Base-by-base conservation (phyloP, 2,113 vertebrate genomes). In the Setophaga coronata region DNA sequence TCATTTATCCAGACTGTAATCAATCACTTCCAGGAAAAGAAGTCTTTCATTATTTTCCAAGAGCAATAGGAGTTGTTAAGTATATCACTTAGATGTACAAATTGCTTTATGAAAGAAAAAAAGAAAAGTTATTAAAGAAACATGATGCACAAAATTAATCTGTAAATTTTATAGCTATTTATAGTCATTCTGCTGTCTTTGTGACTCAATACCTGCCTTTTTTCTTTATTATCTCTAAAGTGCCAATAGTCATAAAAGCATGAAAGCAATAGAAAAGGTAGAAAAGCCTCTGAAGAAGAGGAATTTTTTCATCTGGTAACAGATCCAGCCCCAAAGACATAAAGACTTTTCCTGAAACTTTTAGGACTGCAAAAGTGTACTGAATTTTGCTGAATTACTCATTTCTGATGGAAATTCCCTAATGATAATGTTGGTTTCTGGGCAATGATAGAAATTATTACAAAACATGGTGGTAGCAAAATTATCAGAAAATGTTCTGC, bases 1-100 rank as follows among this genome's bases (percentile, higher is more conserved):
- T 95, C 10, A 83, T 93, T 90, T 95, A 66, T 93, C 80, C 73
- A 74, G 78, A 51, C 64, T 91, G 26, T 95, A 96, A 96, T 96
- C 88, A 90, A 50, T 93, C 88, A 92, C 43, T 96, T 92, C 36
- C 78, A 95, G 82, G 66, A 89, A 93, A 92, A 95, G 4, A 78
- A 72, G 20, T 33, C 19, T 90, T 90, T 95, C 62, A 42, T 94
- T 66, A 78, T 94, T 95, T 96, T 96, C 66, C 80, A 94, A 40
- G 33, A 93, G 65, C 40, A 89, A 72, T 26, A 74, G 21, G 56
- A 90, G 23, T 76, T 78, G 31, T 85, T 71, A 93, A 83, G 73
- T 77, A 17, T 61, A 71, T 90, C 91, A 54, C 28, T 88, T 96
- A 33, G 9, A 48, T 94, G 47, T 36, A 88, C 66, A 93, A 93